A percentile compares a stretch with the other conserved stretches of the same genome.
phyloP scores from a whole-genome alignment of 2,888 invertebrate species.

The Camptogramma bilineatum region DNA sequence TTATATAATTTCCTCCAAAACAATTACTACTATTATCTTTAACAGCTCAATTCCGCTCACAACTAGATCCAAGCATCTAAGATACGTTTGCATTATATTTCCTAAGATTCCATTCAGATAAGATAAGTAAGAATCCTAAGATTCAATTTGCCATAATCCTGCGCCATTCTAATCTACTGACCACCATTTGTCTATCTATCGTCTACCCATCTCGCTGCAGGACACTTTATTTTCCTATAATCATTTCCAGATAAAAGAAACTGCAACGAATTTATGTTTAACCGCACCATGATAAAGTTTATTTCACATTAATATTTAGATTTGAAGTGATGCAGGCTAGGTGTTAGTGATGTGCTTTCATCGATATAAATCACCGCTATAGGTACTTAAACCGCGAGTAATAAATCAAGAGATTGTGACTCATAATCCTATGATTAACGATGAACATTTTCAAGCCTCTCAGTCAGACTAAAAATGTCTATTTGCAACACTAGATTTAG shows the following conservation, averaged over 20 bases:
- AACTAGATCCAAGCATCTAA: neutral
- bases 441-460: constrained; percentile 37
- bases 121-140: neutral
- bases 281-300: neutral
- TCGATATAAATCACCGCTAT: constrained; percentile 49
- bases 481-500: constrained; percentile 35
- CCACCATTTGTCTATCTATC: neutral
- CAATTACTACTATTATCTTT: no score
- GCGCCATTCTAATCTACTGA: neutral
- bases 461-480: constrained; percentile 40
- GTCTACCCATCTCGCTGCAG: neutral
- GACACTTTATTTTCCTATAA: neutral
- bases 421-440: constrained; percentile 43
- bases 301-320: neutral
- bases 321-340: constrained; percentile 25
- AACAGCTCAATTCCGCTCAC: neutral
- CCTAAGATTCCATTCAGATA: neutral
- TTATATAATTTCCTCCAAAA: no score
- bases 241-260: neutral
- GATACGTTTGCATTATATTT: neutral
- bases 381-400: constrained; percentile 23
- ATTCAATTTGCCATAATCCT: neutral
- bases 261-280: neutral
- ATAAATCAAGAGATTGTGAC: constrained; percentile 39
- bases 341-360: constrained; percentile 51